Base-by-base conservation (phyloP, 2,888 invertebrate genomes). In the Osmoderma eremita region DNA sequence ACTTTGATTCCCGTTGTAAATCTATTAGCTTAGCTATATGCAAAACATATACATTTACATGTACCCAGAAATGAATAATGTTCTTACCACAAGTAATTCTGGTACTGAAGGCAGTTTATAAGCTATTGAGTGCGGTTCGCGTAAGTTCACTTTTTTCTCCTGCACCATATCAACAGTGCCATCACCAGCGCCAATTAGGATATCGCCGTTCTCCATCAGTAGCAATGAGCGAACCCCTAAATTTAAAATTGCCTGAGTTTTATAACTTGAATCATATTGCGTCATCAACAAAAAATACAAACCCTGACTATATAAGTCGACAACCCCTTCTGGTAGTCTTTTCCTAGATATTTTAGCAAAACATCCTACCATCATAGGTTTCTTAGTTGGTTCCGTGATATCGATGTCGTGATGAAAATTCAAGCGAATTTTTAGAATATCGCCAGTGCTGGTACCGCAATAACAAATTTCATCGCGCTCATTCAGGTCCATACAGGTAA, bases 361-460 rank as follows among this genome's bases (percentile, higher is more conserved):
- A 75, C 90, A 91, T 2, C 88, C 90, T 5, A 88, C 79, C 74
- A 91, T 83, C 10, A 87, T 76, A 0, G 91, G 90, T 65, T 85
- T 83, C 76, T 82, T 84, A 1, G 82, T 76, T 0, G 85, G 83
- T 36, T 86, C 86, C 53, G 85, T 78, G 39, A 83, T 83, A 24
- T 79, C 82, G 1, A 85, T 79, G 70, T 91, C 88, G 67, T 87
- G 77, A 45, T 87, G 86, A 76, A 86, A 89, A 84, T 88, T 84
- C 80, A 90, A 65, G 81, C 88, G 76, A 77, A 88, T 80, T 76
- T 86, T 87, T 68, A 90, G 79, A 10, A 91, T 83, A 76, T 92
- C 96, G 36, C 91, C 96, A 76, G 94, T 92, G 10, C 87, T 84
- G 12, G 96, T 97, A 4, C 97, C 97, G 72, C 95, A 92, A 79